Evolutionary conservation across 2,888 invertebrate species (phyloP).

Genomic region (Archips xylosteana): DNA sequence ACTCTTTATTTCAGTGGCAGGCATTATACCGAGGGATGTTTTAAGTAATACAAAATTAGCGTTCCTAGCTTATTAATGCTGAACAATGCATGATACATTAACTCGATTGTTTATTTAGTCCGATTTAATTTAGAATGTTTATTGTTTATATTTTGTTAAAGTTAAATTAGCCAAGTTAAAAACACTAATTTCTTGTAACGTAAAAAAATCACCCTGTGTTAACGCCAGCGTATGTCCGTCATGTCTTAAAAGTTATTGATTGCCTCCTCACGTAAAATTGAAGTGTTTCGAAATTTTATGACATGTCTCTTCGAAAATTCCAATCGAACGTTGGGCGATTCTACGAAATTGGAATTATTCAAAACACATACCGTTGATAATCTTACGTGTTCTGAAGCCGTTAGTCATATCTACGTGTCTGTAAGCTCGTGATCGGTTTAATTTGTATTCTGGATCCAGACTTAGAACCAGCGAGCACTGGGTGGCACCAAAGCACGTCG

Average conservation of each 20-base stretch:
- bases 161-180: too few relatives aligned
- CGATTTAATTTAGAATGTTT: too few relatives aligned
- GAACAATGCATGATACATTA: too few relatives aligned
- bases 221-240: not conserved
- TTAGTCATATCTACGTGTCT: slow-evolving; percentile 53
- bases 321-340: slow-evolving; percentile 34
- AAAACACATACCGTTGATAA: slow-evolving; percentile 41
- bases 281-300: slow-evolving; percentile 38
- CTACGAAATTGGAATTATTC: slow-evolving; percentile 45
- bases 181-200: too few relatives aligned
- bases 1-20: not conserved
- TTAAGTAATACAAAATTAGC: too few relatives aligned
- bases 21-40: not conserved
- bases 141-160: too few relatives aligned
- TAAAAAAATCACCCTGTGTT: too few relatives aligned
- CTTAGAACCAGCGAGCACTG: slow-evolving; percentile 53
- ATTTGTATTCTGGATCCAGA: slow-evolving; percentile 56
- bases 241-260: slow-evolving; percentile 12
- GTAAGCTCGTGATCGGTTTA: slow-evolving; percentile 47
- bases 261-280: slow-evolving; percentile 26
- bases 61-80: too few relatives aligned
- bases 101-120: too few relatives aligned
- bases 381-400: slow-evolving; percentile 51
- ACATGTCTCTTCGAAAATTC: slow-evolving; percentile 31
- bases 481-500: slow-evolving; percentile 52